These are phyloP conservation scores for Galeopterus variegatus DNA, from an alignment of 2,113 vertebrate genomes.

Conservation along the genomic window DNA sequence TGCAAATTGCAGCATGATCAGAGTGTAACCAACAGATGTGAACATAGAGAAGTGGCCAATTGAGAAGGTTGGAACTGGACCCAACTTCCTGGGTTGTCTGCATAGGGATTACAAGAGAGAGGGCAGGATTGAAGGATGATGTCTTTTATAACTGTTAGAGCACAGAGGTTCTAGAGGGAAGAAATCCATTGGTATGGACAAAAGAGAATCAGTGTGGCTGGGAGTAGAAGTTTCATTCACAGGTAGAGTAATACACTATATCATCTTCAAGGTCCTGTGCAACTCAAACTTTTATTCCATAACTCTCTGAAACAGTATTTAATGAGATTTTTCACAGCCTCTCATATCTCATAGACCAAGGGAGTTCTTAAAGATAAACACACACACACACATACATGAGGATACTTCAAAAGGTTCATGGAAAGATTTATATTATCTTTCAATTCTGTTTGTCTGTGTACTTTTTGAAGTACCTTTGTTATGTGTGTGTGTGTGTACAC, in stretches of 20 bases:
- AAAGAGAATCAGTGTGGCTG: not conserved
- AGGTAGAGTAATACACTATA: not conserved
- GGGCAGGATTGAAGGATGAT: not conserved
- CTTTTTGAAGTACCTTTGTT: too few relatives aligned
- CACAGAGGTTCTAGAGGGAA: not conserved
- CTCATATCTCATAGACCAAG: not conserved
- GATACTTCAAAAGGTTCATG: too few relatives aligned
- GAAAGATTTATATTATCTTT: too few relatives aligned
- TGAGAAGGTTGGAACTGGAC: not conserved
- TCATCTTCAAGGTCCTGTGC: not conserved
- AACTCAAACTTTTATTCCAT: not conserved
- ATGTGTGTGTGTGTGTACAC: too few relatives aligned
- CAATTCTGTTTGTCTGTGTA: too few relatives aligned
- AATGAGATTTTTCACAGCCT: not conserved
- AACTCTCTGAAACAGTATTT: not conserved
- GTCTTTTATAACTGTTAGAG: not conserved
- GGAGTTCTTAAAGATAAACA: not conserved
- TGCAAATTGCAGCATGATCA: not conserved
- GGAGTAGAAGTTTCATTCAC: not conserved
- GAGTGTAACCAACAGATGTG: not conserved
- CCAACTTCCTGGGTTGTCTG: not conserved
- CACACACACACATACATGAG: too few relatives aligned
- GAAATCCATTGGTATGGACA: not conserved
- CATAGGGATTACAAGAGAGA: not conserved
- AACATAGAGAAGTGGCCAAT: not conserved